Evolutionary conservation across 2,797 vertebrate genomes (phyloP).

Genomic region (Sciurus carolinensis): DNA sequence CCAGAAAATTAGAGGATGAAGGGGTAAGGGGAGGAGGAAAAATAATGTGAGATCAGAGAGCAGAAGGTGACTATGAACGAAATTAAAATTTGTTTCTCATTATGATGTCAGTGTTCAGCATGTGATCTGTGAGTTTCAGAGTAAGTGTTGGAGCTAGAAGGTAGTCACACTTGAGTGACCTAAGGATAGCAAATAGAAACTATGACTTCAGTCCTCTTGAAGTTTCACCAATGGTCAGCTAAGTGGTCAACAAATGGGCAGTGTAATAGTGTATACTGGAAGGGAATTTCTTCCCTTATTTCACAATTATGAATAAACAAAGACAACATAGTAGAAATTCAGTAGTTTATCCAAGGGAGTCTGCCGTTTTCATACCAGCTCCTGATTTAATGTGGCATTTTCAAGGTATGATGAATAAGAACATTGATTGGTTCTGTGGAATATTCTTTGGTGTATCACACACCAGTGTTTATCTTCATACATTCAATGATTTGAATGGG

Average conservation of each 20-base stretch:
- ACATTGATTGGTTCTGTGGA: neutral
- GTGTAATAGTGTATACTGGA: neutral
- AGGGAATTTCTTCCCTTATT: neutral
- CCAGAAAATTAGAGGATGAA: neutral
- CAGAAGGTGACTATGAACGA: neutral
- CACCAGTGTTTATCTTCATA: neutral
- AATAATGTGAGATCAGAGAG: neutral
- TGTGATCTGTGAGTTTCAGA: neutral
- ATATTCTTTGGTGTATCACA: neutral
- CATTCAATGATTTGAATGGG: neutral
- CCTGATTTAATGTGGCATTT: conserved; percentile 18
- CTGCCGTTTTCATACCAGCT: neutral
- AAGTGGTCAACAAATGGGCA: neutral
- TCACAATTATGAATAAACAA: neutral
- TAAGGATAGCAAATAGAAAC: neutral
- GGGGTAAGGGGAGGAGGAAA: neutral
- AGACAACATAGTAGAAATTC: neutral
- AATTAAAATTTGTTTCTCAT: conserved; percentile 11
- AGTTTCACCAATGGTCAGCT: neutral
- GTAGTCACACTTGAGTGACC: neutral
- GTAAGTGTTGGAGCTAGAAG: neutral
- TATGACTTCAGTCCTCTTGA: neutral
- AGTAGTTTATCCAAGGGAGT: neutral
- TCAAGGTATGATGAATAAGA: neutral
- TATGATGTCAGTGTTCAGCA: neutral